Base-by-base conservation (phyloP, 2,888 invertebrate species). In the Dasypogon diadema region DNA sequence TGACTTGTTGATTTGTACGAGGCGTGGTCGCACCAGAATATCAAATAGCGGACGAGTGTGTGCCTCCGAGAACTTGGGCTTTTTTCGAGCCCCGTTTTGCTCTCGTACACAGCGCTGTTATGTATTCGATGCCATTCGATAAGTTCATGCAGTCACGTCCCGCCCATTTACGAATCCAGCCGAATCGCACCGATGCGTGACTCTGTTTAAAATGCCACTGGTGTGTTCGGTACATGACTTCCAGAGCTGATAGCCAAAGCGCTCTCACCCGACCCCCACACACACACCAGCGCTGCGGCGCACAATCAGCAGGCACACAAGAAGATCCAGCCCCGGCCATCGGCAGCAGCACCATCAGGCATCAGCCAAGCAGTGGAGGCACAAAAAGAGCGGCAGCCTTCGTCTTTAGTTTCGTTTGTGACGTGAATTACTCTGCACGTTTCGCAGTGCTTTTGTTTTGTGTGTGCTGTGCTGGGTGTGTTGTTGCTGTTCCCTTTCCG, bases 141-240 rank as follows among this genome's bases (percentile, higher is more conserved):
- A 76, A 79, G 78, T 80, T 79, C 74, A 80, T 82, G 83, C 83
- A 84, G 86, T 86, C 86, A 86, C 86, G 86, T 86, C 86, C 86
- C 86, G 86, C 86, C 86, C 86, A 86, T 86, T 86, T 85, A 85
- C 84, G 83, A 83, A 80, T 75, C 78, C 77, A 77, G 79, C 77
- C 79, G 78, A 79, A 74, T 56, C 58, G 26, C 30, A 48, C 72
- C 80, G 82, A 83, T 83, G 85, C 86, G 85, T 86, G 86, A 85
- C 83, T 82, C 85, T 85, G 84, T 84, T 85, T 85, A 85, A 85
- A 85, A 85, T 85, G 85, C 85, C 84, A 84, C 85, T 85, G 85
- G 85, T 84, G 85, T 84, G 83, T 81, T 82, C n/a, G 80, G 85
- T 83, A 84, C 85, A 85, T 85, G 85, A 85, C 85, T 83, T 81